Evolutionary conservation across 2,888 invertebrate genomes (phyloP).

Genomic region (Baccha elongata): DNA sequence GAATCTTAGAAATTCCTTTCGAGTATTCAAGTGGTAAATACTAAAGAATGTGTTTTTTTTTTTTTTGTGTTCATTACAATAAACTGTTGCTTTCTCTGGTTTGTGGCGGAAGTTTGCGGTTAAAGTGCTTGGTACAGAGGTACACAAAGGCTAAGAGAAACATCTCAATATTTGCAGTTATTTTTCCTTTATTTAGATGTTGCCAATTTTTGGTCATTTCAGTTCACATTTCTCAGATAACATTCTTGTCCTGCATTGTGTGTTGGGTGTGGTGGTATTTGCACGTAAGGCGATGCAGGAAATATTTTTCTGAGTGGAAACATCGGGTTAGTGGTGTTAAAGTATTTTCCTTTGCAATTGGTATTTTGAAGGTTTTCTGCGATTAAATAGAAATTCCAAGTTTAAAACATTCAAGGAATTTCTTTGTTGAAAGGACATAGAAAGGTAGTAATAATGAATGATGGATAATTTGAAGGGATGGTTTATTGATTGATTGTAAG

Average conservation of each 20-base stretch:
- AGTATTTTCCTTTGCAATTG: constrained; percentile 18
- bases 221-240: constrained; percentile 44
- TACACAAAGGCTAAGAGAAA: neutral
- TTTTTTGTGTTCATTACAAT: constrained; percentile 14
- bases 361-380: constrained; percentile 1
- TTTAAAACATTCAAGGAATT: constrained; percentile 25
- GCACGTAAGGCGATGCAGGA: constrained; percentile 26
- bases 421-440: constrained; percentile 11
- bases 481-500: too few species aligned
- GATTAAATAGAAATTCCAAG: constrained; percentile 2
- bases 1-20: constrained; percentile 32
- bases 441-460: too few species aligned
- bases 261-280: constrained; percentile 23
- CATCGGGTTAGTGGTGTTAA: constrained; percentile 32
- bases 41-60: constrained; percentile 14
- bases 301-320: neutral
- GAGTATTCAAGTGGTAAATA: constrained; percentile 41
- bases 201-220: constrained; percentile 38
- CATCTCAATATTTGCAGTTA: neutral
- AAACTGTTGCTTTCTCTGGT: constrained; percentile 10
- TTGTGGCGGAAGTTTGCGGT: constrained; percentile 1
- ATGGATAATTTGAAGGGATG: too few species aligned
- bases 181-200: neutral
- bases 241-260: constrained; percentile 49
- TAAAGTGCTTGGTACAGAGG: too few species aligned